These are phyloP conservation scores for Pocillopora meandrina DNA, from an alignment of 92 coral and sea anemone species.

Conservation along the genomic window DNA sequence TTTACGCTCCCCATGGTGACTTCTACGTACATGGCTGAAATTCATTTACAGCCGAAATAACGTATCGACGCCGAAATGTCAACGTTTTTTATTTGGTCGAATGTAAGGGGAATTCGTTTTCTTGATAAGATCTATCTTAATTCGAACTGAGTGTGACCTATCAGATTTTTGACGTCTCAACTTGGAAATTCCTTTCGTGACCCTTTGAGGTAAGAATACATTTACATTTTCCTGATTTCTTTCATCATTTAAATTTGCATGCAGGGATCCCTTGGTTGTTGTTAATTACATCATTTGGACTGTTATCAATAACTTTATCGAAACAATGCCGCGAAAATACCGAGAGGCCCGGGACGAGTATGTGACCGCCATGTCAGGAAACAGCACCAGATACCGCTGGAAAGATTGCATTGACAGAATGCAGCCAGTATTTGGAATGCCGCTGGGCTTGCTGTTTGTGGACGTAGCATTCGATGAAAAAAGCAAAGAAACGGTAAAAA, in stretches of 20 bases:
- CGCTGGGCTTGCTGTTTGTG: constrained; percentile 62
- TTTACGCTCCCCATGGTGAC: too few species aligned
- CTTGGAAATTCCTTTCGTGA: too few species aligned
- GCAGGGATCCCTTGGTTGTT: constrained; percentile 39
- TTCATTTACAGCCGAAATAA: too few species aligned
- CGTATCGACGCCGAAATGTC: too few species aligned
- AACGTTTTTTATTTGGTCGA: too few species aligned
- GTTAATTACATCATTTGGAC: constrained; percentile 65
- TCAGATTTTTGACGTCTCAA: too few species aligned
- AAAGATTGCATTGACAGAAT: constrained; percentile 33
- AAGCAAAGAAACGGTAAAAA: constrained; percentile 54
- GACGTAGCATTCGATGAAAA: constrained; percentile 61
- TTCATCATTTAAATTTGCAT: not conserved
- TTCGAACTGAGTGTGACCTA: too few species aligned
- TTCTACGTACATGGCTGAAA: too few species aligned
- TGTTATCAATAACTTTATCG: constrained; percentile 37
- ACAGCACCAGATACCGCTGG: constrained; percentile 36
- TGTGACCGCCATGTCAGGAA: not conserved
- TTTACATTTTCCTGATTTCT: not conserved
- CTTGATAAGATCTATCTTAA: too few species aligned
- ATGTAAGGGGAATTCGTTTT: too few species aligned
- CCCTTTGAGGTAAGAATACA: too few species aligned
- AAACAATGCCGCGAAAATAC: constrained; percentile 30
- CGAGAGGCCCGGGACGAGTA: constrained; percentile 21
- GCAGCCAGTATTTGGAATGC: constrained; percentile 48